A percentile compares a stretch with the other conserved stretches of the same genome.
These are phyloP conservation scores for Ophion ventricosus DNA, from an alignment of 2,888 invertebrate species.

Conservation along the genomic window DNA sequence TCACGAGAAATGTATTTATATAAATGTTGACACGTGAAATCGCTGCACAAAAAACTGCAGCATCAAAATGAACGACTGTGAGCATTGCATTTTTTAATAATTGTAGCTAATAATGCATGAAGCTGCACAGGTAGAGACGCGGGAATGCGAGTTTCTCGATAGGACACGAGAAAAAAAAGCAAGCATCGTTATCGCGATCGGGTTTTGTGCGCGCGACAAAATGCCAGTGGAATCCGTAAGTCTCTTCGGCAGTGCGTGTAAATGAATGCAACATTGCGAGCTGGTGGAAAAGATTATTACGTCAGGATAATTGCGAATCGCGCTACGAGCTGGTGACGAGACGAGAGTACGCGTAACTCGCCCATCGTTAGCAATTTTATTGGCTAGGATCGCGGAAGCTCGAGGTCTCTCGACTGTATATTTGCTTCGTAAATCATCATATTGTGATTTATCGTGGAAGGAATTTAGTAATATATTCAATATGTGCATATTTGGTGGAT, in stretches of 20 bases:
- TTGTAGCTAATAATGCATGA: neutral
- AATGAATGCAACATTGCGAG: neutral
- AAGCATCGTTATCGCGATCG: constrained; percentile 29
- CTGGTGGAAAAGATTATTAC: constrained; percentile 50
- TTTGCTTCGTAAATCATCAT: constrained; percentile 47
- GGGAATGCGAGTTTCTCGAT: constrained; percentile 37
- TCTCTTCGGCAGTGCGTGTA: constrained; percentile 19
- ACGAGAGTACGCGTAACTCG: constrained; percentile 17
- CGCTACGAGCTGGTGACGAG: constrained; percentile 49
- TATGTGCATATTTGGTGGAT: neutral
- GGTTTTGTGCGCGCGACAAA: constrained; percentile 25
- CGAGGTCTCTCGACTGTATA: constrained; percentile 43
- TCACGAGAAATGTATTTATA: no score
- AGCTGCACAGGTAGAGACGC: neutral
- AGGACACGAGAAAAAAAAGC: constrained; percentile 24
- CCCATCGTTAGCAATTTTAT: constrained; percentile 59
- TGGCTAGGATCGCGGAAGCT: constrained; percentile 47
- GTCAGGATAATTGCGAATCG: constrained; percentile 62
- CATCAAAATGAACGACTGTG: neutral
- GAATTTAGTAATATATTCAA: constrained; percentile 37
- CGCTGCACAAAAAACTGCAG: no score
- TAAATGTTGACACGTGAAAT: no score
- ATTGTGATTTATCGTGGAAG: constrained; percentile 52
- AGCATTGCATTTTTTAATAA: neutral
- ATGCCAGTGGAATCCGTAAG: constrained; percentile 58